Conservation (phyloP, 2,888 invertebrate genomes). For the Diadegma fenestrale region DNA sequence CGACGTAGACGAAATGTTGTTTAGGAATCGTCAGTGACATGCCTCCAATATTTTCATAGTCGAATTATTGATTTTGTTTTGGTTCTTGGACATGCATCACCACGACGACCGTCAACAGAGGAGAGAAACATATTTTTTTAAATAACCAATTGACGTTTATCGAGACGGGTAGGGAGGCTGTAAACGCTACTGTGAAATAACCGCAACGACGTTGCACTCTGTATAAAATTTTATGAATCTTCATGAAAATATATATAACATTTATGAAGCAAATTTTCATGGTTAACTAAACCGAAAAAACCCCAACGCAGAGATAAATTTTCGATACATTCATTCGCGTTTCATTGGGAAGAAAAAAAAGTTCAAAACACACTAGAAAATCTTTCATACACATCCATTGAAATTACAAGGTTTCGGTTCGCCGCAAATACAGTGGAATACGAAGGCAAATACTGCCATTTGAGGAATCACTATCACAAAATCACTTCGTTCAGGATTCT, state of each 20-base stretch:
- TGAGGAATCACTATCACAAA: neutral
- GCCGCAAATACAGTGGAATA: neutral
- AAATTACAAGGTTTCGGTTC: neutral
- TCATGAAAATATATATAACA: constrained; percentile 20
- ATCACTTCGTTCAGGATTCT: no score
- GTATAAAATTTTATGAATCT: constrained; percentile 51
- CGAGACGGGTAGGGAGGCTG: constrained; percentile 8
- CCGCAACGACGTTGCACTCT: constrained; percentile 47
- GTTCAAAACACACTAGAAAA: neutral
- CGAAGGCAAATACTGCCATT: neutral
- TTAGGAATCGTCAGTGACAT: constrained; percentile 32
- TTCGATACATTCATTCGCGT: constrained; percentile 12
- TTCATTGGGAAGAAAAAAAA: neutral
- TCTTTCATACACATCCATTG: neutral
- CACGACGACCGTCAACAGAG: constrained; percentile 12
- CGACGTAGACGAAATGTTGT: constrained; percentile 54
- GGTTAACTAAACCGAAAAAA: constrained; percentile 7
- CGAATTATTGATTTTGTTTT: constrained; percentile 29
- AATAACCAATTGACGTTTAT: constrained; percentile 21
- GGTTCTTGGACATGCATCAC: constrained; percentile 20
- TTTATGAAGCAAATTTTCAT: constrained; percentile 20
- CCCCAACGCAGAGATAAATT: constrained; percentile 49
- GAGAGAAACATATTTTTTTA: constrained; percentile 64
- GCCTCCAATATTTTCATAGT: constrained; percentile 35
- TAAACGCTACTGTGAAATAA: constrained; percentile 35